Evolutionary conservation across 2,797 vertebrate species (phyloP).

Genomic region (Rhabdophis nuchalis): DNA sequence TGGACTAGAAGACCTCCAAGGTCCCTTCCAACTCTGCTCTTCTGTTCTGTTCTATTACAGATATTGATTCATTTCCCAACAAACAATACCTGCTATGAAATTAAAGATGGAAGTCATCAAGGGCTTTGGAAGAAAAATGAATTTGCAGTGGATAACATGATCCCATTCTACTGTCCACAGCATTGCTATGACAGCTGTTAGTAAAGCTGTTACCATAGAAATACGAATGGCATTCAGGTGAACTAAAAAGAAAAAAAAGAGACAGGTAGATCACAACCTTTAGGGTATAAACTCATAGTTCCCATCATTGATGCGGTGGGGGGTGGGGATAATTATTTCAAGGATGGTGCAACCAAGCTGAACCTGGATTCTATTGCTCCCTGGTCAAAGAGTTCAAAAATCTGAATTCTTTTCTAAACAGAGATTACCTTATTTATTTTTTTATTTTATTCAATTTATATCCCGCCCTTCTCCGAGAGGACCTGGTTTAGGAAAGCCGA

Average conservation of each 20-base stretch:
- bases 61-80: not conserved
- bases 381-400: not conserved
- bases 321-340: not conserved
- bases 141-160: not conserved
- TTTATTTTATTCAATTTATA: too few relatives aligned
- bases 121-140: not conserved
- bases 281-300: not conserved
- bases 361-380: not conserved
- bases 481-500: not conserved
- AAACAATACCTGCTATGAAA: not conserved
- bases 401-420: not conserved
- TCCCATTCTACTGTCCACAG: conserved; percentile 9
- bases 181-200: not conserved
- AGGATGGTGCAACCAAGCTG: not conserved
- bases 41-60: not conserved
- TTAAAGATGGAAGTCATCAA: not conserved
- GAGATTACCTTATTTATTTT: too few relatives aligned
- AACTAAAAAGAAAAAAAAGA: not conserved
- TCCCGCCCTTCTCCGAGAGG: too few relatives aligned
- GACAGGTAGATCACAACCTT: not conserved
- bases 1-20: not conserved
- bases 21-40: not conserved
- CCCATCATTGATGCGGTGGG: not conserved
- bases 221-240: not conserved
- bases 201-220: not conserved